Evolutionary conservation across 2,797 vertebrate species (phyloP).

Genomic region (Sebastes nivosus): DNA sequence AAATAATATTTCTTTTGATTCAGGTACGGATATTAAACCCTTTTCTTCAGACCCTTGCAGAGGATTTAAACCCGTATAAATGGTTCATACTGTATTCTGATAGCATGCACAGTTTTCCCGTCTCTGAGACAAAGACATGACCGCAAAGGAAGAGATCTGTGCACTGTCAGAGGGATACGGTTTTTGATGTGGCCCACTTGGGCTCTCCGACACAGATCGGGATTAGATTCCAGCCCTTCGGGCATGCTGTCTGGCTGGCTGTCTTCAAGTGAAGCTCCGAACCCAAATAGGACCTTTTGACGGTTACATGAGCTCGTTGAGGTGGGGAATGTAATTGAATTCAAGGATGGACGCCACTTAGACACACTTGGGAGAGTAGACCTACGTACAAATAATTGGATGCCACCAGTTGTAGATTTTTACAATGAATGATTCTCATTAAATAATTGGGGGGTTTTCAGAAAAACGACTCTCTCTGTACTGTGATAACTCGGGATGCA

Average conservation of each 20-base stretch:
- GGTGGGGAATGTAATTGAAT: constrained; percentile 49
- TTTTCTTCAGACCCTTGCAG: background rate
- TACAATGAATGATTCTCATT: constrained; percentile 5
- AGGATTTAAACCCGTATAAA: background rate
- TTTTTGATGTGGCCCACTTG: constrained; percentile 52
- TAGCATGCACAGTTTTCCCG: background rate
- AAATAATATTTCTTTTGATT: background rate
- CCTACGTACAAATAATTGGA: constrained; percentile 2
- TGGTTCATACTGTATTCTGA: background rate
- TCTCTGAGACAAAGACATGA: constrained; percentile 17
- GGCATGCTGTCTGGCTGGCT: constrained; percentile 39
- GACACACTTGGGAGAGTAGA: constrained; percentile 23
- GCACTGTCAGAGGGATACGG: constrained; percentile 39
- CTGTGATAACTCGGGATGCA: background rate
- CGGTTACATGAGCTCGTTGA: constrained; percentile 58
- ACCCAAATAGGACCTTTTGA: constrained; percentile 51
- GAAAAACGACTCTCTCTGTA: background rate
- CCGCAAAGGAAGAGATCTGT: constrained; percentile 26
- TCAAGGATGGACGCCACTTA: constrained; percentile 21
- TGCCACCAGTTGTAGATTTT: constrained; percentile 14
- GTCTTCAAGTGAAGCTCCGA: constrained; percentile 52
- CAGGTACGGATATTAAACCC: background rate
- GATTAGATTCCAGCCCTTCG: constrained; percentile 60
- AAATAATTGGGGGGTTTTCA: constrained; percentile 6
- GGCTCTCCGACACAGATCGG: constrained; percentile 42